A percentile compares a stretch with the other conserved stretches of the same genome.
These are phyloP conservation scores for Poeciliopsis retropinna DNA, from an alignment of 2,113 vertebrate genomes.

Conservation along the genomic window DNA sequence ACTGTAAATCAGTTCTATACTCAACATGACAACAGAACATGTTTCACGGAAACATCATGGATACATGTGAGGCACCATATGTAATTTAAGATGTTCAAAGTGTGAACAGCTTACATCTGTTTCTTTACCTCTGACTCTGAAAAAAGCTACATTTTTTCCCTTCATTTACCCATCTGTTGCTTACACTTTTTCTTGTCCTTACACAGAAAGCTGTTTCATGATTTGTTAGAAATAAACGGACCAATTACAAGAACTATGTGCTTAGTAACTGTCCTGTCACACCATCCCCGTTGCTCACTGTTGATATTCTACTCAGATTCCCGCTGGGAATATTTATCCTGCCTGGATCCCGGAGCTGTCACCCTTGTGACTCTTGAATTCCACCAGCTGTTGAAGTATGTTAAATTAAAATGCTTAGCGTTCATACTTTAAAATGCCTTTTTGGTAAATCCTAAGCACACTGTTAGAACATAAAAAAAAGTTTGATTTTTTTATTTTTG, in stretches of 20 bases:
- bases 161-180: too few relatives aligned
- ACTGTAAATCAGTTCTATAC: slow-evolving; percentile 16
- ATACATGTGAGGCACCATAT: background rate
- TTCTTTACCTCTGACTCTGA: background rate
- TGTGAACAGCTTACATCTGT: background rate
- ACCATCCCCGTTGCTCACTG: slow-evolving; percentile 5
- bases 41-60: background rate
- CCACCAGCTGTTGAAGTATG: slow-evolving; percentile 49
- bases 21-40: background rate
- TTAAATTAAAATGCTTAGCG: slow-evolving; percentile 15
- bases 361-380: slow-evolving; percentile 24
- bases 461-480: too few relatives aligned
- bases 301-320: slow-evolving; percentile 49
- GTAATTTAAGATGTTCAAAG: background rate
- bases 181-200: too few relatives aligned
- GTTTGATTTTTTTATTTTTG: too few relatives aligned
- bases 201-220: background rate
- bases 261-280: background rate
- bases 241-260: background rate
- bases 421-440: background rate
- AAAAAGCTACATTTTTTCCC: too few relatives aligned
- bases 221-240: background rate
- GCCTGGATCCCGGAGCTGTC: slow-evolving; percentile 11
- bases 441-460: background rate
- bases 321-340: slow-evolving; percentile 30